phyloP scores from a whole-genome alignment of 2,797 vertebrate species.

The Austrolebias charrua region DNA sequence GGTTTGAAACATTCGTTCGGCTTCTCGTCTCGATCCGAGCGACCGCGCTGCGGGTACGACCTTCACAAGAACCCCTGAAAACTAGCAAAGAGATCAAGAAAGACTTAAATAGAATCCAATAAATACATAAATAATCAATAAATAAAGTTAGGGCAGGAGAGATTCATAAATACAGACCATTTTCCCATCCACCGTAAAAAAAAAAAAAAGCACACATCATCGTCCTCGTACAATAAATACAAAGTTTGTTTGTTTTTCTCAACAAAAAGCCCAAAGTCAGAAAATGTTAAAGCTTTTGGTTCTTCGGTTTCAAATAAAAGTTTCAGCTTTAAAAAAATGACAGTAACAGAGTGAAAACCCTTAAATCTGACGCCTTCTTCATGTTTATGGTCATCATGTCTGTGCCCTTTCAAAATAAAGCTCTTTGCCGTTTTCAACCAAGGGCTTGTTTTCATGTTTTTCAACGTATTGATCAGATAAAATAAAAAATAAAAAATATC shows the following conservation, averaged over 20 bases:
- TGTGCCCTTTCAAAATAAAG: conserved; percentile 23
- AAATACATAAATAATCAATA: conserved; percentile 82
- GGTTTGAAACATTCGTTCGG: conserved; percentile 69
- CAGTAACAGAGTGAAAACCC: no score
- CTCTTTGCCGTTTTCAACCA: conserved; percentile 27
- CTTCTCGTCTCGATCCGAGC: conserved; percentile 61
- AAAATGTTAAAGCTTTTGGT: conserved; percentile 86
- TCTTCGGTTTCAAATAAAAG: conserved; percentile 64
- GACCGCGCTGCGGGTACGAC: conserved; percentile 57
- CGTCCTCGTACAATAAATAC: conserved; percentile 76
- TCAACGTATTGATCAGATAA: neutral
- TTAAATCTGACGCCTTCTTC: no score
- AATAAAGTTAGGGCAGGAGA: conserved; percentile 73
- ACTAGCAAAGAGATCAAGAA: conserved; percentile 50
- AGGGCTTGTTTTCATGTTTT: conserved; percentile 4
- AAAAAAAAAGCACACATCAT: conserved; percentile 62
- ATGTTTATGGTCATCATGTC: conserved; percentile 46
- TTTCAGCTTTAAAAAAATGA: no score
- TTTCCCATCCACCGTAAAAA: conserved; percentile 15
- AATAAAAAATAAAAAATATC: neutral
- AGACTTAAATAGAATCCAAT: conserved; percentile 77
- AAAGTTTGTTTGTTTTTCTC: conserved; percentile 57
- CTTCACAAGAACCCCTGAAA: conserved; percentile 66
- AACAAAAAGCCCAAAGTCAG: conserved; percentile 74
- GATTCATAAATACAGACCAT: conserved; percentile 68